phyloP scores from a whole-genome alignment of 2,113 vertebrate species.

The Apus apus region DNA sequence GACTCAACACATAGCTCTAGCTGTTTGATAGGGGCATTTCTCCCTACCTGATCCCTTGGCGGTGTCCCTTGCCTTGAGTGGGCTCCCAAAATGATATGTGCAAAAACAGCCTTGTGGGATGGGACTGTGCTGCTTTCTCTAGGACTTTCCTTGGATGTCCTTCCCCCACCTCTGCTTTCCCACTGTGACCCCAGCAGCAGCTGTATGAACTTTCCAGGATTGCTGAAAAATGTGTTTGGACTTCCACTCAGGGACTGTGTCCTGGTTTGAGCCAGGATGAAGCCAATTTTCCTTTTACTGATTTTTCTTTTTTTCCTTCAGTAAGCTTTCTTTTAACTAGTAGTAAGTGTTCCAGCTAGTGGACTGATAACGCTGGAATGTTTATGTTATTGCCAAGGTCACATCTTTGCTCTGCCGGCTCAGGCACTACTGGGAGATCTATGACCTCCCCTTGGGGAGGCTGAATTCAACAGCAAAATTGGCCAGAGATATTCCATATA shows the following conservation, averaged over 20 bases:
- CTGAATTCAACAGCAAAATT: no score
- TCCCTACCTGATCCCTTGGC: neutral
- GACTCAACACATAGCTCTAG: fast-evolving
- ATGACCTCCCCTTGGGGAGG: no score
- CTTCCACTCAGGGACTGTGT: neutral
- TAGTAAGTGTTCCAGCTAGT: no score
- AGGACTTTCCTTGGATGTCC: neutral
- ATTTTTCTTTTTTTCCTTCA: no score
- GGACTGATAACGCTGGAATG: no score
- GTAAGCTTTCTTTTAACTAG: no score
- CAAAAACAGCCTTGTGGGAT: neutral
- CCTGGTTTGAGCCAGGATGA: no score
- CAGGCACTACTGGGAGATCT: no score
- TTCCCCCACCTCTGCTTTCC: neutral
- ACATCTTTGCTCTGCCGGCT: no score
- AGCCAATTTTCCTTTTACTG: no score
- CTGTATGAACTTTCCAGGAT: neutral
- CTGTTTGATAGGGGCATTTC: neutral
- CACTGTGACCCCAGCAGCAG: fast-evolving
- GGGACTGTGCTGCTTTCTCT: neutral
- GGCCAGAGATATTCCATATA: no score
- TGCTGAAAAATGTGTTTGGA: neutral
- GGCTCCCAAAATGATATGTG: neutral
- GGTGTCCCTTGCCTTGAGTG: neutral
- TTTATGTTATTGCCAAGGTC: no score